These are phyloP conservation scores for Barypeithes pellucidus DNA, from an alignment of 2,888 invertebrate genomes.

Conservation along the genomic window DNA sequence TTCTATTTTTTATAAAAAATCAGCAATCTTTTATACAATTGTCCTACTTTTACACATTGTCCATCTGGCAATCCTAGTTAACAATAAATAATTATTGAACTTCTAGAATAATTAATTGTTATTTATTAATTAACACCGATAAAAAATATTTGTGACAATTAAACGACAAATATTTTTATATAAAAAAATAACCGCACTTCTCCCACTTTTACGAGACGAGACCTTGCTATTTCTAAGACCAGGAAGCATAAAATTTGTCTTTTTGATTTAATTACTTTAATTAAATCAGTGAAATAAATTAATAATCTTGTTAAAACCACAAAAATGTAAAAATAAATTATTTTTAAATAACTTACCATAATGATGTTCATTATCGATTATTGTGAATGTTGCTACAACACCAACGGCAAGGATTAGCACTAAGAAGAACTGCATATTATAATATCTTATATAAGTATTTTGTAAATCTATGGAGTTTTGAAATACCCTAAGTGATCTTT, in stretches of 20 bases:
- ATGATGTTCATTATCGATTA: constrained; percentile 1
- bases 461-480: constrained; percentile 15
- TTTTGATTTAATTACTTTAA: background rate
- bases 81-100: no score
- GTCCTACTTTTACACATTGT: no score
- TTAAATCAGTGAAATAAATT: background rate
- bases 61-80: no score
- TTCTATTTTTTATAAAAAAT: no score
- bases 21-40: no score
- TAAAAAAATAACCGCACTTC: no score
- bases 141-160: no score
- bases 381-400: background rate
- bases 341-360: constrained; percentile 11
- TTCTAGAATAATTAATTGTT: no score
- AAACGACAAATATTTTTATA: no score
- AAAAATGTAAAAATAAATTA: background rate
- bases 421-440: constrained; percentile 14
- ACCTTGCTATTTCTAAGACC: no score
- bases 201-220: no score
- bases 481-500: constrained; percentile 9
- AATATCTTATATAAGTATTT: constrained; percentile 20
- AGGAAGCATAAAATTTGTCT: background rate
- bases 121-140: no score
- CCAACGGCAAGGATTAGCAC: constrained; percentile 10
- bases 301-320: background rate